phyloP scores from a whole-genome alignment of 2,113 vertebrate species.

The Dascyllus trimaculatus region DNA sequence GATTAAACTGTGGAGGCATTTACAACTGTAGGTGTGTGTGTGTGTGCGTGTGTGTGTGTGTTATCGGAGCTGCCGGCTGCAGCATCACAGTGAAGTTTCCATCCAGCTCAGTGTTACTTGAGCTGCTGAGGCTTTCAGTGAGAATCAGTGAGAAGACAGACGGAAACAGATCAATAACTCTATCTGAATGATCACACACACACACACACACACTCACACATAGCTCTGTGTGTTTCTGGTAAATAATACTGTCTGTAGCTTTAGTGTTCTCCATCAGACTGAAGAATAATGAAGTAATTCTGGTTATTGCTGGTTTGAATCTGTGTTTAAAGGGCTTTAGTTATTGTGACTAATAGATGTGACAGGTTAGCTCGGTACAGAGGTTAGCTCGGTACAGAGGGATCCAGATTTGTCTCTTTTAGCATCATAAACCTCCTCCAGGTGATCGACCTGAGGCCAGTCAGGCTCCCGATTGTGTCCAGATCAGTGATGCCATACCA shows the following conservation, averaged over 20 bases:
- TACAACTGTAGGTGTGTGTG: neutral
- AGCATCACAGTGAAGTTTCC: conserved; percentile 54
- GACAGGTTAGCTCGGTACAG: no score
- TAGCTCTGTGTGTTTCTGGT: conserved; percentile 10
- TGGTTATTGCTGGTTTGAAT: no score
- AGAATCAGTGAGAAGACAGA: conserved; percentile 55
- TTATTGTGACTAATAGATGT: no score
- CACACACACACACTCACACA: conserved; percentile 30
- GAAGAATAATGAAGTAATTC: no score
- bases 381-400: no score
- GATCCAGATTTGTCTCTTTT: no score
- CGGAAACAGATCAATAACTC: conserved; percentile 61
- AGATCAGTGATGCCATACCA: no score
- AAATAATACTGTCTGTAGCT: neutral
- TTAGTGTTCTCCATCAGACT: no score
- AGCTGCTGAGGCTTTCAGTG: conserved; percentile 52
- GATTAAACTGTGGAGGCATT: conserved; percentile 6
- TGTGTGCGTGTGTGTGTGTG: neutral
- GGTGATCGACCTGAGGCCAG: no score
- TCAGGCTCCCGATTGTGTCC: no score
- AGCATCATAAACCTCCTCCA: no score
- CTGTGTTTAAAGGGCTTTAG: no score
- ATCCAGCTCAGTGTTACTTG: conserved; percentile 32
- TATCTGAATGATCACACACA: conserved; percentile 14
- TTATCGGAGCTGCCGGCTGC: conserved; percentile 42